Evolutionary conservation across 2,888 invertebrate genomes (phyloP), one percentile per base, ranked within the genome.

Genomic region (Amphiduros pacificus): DNA sequence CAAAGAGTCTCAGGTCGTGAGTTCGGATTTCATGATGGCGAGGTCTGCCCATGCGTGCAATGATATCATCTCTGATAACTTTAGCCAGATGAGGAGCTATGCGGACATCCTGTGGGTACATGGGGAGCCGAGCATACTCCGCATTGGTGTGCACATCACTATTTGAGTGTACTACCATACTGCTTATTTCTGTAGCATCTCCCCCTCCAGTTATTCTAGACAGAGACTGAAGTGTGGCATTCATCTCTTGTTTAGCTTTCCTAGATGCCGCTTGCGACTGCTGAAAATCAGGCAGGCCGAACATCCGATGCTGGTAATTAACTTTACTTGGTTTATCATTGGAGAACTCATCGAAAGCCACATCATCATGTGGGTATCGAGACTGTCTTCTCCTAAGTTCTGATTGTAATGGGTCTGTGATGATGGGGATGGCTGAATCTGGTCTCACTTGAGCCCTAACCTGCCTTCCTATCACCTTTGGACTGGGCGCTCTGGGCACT

Each of bases 1-100:
- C 69, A 72, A 74, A 75, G 31, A 68, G 61, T n/a, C 67, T 65
- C 31, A 78, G 41, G 59, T 78, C 78, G 26, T 55, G 55, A 2
- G 63, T 48, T 2, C 67, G 57, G 48, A 78, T 72, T 64, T 74
- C 75, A 61, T 76, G 77, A 58, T 74, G 72, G 14, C 75, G 62
- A 4, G 77, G 77, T 17, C 74, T 58, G n/a, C 75, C 76, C 77
- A 78, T 76, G 29, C 78, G 64, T 11, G 73, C 71, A 36, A 69
- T 67, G 52, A 78, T 75, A 61, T 78, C 77, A 44, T 71, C 65
- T 36, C 69, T 64, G 48, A 78, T 77, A 3, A 77, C 73, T 22
- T 66, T 59, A 60, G 74, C 74, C 1, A 78, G 69, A 44, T 75
- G 71, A 1, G 78, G 77, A 2, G 78, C 76, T 17, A 78, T 75